Conservation (phyloP, 2,888 invertebrate genomes). For the Zhengitettix transpicula region DNA sequence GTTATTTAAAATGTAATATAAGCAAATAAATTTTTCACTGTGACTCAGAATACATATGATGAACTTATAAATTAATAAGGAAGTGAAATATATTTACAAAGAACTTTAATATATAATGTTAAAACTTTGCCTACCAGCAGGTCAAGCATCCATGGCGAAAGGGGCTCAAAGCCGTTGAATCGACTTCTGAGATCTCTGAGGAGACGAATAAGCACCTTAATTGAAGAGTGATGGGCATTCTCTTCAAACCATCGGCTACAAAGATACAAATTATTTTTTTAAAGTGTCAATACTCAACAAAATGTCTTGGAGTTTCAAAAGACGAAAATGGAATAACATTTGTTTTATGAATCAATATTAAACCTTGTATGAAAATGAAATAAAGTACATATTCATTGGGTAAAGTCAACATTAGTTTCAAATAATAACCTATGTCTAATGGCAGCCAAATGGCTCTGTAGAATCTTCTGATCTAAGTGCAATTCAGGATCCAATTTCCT, state of each 20-base stretch:
- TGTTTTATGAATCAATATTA: too few relatives aligned
- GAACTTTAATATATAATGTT: too few relatives aligned
- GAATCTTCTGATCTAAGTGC: conserved; percentile 50
- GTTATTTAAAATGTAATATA: background rate
- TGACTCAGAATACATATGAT: background rate
- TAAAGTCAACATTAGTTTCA: background rate
- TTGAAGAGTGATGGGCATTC: conserved; percentile 90
- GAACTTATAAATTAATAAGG: too few relatives aligned
- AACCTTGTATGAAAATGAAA: too few relatives aligned
- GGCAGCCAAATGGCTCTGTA: conserved; percentile 81
- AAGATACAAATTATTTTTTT: conserved; percentile 6
- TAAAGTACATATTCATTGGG: too few relatives aligned
- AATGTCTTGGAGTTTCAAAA: background rate
- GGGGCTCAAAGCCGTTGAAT: conserved; percentile 75
- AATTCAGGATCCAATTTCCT: conserved; percentile 81
- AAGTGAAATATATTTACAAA: too few relatives aligned
- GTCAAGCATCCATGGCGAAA: conserved; percentile 95
- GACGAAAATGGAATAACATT: too few relatives aligned
- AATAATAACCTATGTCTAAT: conserved; percentile 56
- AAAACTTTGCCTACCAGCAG: conserved; percentile 37
- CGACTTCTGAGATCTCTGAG: conserved; percentile 81
- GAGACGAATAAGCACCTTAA: conserved; percentile 84
- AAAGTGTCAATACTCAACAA: background rate
- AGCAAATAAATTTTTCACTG: background rate
- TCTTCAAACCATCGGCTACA: conserved; percentile 89